These are phyloP conservation scores for Trisateles emortualis DNA, from an alignment of 2,888 invertebrate genomes.

Conservation along the genomic window DNA sequence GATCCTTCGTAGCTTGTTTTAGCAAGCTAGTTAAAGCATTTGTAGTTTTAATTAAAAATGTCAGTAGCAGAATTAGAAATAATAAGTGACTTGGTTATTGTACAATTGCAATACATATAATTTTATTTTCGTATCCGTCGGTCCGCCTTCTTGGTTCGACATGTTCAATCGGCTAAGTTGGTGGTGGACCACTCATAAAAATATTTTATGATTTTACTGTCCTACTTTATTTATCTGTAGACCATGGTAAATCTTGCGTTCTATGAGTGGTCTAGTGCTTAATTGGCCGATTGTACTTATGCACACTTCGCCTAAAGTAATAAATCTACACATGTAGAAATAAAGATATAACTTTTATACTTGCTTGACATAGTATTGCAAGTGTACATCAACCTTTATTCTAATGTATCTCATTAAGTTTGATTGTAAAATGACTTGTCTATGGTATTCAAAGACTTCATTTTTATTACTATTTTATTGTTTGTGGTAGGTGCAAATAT, in stretches of 20 bases:
- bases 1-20: slow-evolving; percentile 75
- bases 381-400: slow-evolving; percentile 39
- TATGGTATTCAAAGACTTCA: slow-evolving; percentile 58
- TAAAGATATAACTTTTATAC: slow-evolving; percentile 1
- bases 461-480: slow-evolving; percentile 41
- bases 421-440: slow-evolving; percentile 63
- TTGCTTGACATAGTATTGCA: slow-evolving; percentile 26
- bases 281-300: no score
- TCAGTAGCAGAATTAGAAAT: slow-evolving; percentile 70
- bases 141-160: slow-evolving; percentile 3
- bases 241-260: no score
- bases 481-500: slow-evolving; percentile 52
- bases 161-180: no score
- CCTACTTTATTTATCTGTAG: no score
- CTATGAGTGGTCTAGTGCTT: no score
- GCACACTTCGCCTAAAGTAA: slow-evolving; percentile 14
- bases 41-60: slow-evolving; percentile 77
- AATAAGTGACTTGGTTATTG: slow-evolving; percentile 35
- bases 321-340: slow-evolving; percentile 6
- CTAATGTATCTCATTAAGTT: slow-evolving; percentile 60
- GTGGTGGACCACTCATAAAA: no score
- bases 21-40: slow-evolving; percentile 86
- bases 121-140: slow-evolving; percentile 1
- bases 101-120: slow-evolving; percentile 28
- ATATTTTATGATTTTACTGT: no score